Percentiles rank a stretch among this genome's conserved stretches.
Conservation (phyloP, 1,140 invertebrate species). For the honey bee (Apis mellifera) region DNA sequence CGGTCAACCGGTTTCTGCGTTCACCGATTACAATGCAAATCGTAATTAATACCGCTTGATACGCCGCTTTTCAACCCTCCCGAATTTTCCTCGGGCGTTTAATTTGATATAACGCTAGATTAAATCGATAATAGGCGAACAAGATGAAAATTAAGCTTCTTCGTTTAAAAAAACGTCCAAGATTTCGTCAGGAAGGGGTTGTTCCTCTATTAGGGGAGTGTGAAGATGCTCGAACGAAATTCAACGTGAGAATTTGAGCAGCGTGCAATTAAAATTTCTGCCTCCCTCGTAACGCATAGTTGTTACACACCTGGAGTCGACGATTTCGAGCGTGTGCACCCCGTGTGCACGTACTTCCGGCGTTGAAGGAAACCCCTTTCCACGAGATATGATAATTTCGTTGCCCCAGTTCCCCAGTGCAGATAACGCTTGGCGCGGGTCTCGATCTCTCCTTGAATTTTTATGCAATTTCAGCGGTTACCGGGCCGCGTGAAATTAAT, state of each 20-base stretch:
- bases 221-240: background rate
- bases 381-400: constrained; percentile 34
- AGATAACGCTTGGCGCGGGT: background rate
- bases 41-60: constrained; percentile 27
- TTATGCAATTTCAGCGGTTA: constrained; percentile 30
- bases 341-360: background rate
- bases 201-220: too few relatives aligned
- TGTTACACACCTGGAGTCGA: background rate
- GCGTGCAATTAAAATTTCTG: background rate
- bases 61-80: constrained; percentile 1
- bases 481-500: constrained; percentile 19
- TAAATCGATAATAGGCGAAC: constrained; percentile 16
- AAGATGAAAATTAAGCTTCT: background rate
- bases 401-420: constrained; percentile 9
- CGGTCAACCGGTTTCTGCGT: background rate
- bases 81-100: too few relatives aligned
- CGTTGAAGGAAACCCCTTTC: background rate
- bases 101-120: constrained; percentile 14
- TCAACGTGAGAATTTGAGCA: background rate
- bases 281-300: background rate
- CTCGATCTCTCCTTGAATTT: constrained; percentile 25
- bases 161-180: background rate
- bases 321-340: background rate
- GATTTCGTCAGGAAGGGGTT: too few relatives aligned
- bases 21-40: background rate